Evolutionary conservation across 2,113 vertebrate genomes (phyloP).

Genomic region (Bufo bufo): DNA sequence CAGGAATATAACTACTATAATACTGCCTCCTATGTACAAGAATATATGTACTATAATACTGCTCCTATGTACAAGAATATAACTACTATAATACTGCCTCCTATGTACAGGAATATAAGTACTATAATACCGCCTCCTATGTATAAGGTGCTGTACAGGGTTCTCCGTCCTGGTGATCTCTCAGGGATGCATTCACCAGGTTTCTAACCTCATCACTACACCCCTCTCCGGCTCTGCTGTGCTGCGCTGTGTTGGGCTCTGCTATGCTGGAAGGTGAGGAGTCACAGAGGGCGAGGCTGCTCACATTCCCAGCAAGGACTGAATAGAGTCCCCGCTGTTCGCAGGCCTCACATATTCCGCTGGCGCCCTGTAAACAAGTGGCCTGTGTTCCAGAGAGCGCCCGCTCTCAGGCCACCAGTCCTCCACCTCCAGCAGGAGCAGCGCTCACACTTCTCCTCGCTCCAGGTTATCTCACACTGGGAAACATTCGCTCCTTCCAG

Average conservation of each 20-base stretch:
- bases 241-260: no score
- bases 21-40: no score
- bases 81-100: no score
- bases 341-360: constrained; percentile 12
- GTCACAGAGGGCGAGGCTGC: not conserved
- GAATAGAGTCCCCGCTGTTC: not conserved
- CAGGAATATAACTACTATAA: no score
- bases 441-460: not conserved
- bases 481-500: not conserved
- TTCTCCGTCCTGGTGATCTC: no score
- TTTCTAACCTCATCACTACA: no score
- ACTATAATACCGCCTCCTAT: no score
- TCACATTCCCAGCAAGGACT: not conserved
- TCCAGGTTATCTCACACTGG: not conserved
- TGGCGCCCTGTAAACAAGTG: not conserved
- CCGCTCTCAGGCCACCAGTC: not conserved
- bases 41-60: no score
- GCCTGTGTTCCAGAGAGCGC: not conserved
- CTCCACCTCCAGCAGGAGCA: not conserved
- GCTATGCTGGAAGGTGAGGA: not conserved
- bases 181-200: no score
- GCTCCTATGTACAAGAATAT: no score
- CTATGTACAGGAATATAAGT: no score
- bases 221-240: not conserved
- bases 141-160: no score